Base-by-base conservation (phyloP, 2,888 invertebrate species). In the Rhagophthalmus giganteus region DNA sequence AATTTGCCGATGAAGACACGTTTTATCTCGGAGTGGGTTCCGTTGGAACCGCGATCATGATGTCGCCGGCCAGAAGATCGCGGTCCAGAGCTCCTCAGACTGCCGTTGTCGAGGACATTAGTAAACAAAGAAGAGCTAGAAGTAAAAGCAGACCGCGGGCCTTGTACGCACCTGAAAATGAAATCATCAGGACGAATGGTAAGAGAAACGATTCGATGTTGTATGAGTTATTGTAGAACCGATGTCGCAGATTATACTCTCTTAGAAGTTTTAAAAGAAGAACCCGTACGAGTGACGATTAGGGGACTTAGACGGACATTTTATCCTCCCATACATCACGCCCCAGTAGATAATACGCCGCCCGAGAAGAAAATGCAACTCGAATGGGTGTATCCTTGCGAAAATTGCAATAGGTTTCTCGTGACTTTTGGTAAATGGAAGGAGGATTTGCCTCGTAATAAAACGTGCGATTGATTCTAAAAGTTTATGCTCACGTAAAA, bases 1-100 rank as follows among this genome's bases (percentile, higher is more conserved):
- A 95, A 71, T 92, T 94, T 68, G 88, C 90, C 8, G 92, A 93
- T 66, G 87, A 92, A 41, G 93, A 94, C 71, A 92, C 92, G 2
- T 95, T 95, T 76, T 93, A 93, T 72, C 78, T 94, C 69, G 86
- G 87, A 7, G 76, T 77, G 2, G 81, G 80, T 1, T 64, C 71
- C 10, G 69, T 78, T 5, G 80, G 75, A 68, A 67, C 39, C 67
- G 76, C 46, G 70, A 81, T 59, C 68, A 81, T 52, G 78, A 63
- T 82, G 74, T 86, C 86, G 0, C 86, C 86, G 0, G 80, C 84
- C 26, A 75, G 86, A 59, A 77, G 86, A 60, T 84, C 85, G 1
- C 75, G 87, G 48, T 84, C 86, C 1, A 75, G 86, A 20, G 83
- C 81, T 10, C 79, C 79, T 7, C 75, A 77, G 54, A 74, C 77